Evolutionary conservation across 2,797 vertebrate species (phyloP).

Genomic region (Acipenser transmontanus): DNA sequence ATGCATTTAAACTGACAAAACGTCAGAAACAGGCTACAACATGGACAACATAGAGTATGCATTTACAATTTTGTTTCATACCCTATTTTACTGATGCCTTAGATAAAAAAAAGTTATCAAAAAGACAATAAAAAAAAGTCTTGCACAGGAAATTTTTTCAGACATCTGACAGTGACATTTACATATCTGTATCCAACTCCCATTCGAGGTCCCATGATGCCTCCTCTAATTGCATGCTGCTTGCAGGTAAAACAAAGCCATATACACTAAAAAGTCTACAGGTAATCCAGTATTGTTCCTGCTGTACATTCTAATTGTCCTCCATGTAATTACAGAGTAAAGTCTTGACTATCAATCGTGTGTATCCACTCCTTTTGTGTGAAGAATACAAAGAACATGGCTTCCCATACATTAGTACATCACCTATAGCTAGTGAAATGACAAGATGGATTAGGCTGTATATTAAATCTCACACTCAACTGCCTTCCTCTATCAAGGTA

Average conservation of each 20-base stretch:
- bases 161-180: no score
- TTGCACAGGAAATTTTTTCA: no score
- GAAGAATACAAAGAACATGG: conserved; percentile 74
- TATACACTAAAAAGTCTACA: conserved; percentile 30
- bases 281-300: conserved; percentile 40
- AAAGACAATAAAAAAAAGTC: no score
- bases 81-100: no score
- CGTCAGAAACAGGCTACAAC: no score
- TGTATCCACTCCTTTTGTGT: conserved; percentile 59
- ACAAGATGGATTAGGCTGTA: conserved; percentile 81
- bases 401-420: conserved; percentile 72
- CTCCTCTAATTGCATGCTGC: conserved; percentile 29
- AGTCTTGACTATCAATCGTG: conserved; percentile 54
- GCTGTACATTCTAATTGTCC: conserved; percentile 48
- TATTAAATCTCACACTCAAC: conserved; percentile 89
- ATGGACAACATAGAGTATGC: no score
- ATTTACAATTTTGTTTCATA: no score
- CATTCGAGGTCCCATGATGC: conserved; percentile 18
- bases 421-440: conserved; percentile 70
- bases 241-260: conserved; percentile 28
- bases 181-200: no score
- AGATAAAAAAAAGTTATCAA: no score
- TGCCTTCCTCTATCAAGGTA: conserved; percentile 79
- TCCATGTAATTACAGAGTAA: conserved; percentile 60
- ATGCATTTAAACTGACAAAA: no score